Base-by-base conservation (phyloP, 2,797 vertebrate genomes). In the Cuculus canorus region DNA sequence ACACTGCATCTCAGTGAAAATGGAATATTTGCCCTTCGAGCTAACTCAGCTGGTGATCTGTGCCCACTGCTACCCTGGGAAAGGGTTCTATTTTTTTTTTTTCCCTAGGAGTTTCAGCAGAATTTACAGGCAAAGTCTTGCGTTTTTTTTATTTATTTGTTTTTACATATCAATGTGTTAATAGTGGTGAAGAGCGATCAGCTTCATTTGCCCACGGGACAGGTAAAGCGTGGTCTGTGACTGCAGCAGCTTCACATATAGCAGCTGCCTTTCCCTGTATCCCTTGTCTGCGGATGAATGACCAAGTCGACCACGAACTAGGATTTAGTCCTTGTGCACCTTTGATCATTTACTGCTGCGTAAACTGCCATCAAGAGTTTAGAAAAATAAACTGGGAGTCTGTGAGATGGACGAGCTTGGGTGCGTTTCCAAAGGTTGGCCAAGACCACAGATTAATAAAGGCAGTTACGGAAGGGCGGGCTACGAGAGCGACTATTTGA, bases 1-100 rank as follows among this genome's bases (percentile, higher is more conserved):
- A 92, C n/a, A 15, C 72, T 93, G 89, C 71, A 73, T 87, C 82
- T 69, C 60, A 11, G 61, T 47, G 87, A 78, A 95, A 93, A 92
- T 30, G 45, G 81, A 85, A 65, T 95, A 75, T 84, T 90, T 93
- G 79, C 90, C 85, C 97, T 94, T 78, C 45, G 57, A 96, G 85
- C 85, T 88, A 79, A 82, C 92, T 94, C 84, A 89, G 61, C 90
- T 75, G 71, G 25, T 85, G 71, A 79, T 82, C 48, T 47, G 65
- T 71, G 68, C 57, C 54, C 0, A 0, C 84, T 86, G 71, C 80
- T 83, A 53, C n/a, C 2, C 43, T 54, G 39, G 66, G 37, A 65
- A 91, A 32, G 69, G 52, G 45, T 61, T 71, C 54, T 33, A 41
- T 10, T 86, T 93, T 92, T 91, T 48, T 75, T 78, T 92, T 91